A percentile compares a stretch with the other conserved stretches of the same genome.
phyloP scores from a whole-genome alignment of 2,888 invertebrate species.

The Baccha elongata region DNA sequence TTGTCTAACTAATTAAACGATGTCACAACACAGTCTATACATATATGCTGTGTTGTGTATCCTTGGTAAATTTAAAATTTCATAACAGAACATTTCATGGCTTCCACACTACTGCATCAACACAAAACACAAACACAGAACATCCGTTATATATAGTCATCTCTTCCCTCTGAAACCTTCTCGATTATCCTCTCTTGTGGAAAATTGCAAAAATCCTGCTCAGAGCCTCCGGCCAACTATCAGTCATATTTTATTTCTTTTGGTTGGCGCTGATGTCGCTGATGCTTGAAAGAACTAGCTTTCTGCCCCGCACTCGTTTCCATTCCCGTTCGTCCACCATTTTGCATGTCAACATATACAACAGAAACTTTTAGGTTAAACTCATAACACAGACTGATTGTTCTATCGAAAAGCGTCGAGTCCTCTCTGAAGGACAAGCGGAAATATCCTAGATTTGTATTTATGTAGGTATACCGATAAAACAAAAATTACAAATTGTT shows the following conservation, averaged over 20 bases:
- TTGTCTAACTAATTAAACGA: constrained; percentile 61
- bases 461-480: neutral
- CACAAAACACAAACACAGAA: constrained; percentile 17
- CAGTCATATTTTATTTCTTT: constrained; percentile 61
- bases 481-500: neutral
- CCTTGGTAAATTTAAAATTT: constrained; percentile 41
- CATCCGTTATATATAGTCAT: neutral
- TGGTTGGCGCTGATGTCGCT: constrained; percentile 27
- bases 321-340: neutral
- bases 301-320: neutral
- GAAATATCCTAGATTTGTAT: constrained; percentile 19
- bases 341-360: constrained; percentile 11
- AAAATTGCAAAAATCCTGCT: constrained; percentile 55
- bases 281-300: constrained; percentile 27
- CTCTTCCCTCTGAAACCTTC: neutral
- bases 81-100: constrained; percentile 49
- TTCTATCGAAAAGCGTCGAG: constrained; percentile 39
- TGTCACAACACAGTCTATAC: constrained; percentile 40
- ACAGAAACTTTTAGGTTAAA: constrained; percentile 53
- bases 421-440: constrained; percentile 30
- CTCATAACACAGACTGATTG: constrained; percentile 59
- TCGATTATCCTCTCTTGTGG: constrained; percentile 45
- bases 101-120: constrained; percentile 27
- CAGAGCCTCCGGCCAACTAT: constrained; percentile 44
- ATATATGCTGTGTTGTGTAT: constrained; percentile 32